Conservation (phyloP, 2,797 vertebrate genomes). For the Megalops cyprinoides region DNA sequence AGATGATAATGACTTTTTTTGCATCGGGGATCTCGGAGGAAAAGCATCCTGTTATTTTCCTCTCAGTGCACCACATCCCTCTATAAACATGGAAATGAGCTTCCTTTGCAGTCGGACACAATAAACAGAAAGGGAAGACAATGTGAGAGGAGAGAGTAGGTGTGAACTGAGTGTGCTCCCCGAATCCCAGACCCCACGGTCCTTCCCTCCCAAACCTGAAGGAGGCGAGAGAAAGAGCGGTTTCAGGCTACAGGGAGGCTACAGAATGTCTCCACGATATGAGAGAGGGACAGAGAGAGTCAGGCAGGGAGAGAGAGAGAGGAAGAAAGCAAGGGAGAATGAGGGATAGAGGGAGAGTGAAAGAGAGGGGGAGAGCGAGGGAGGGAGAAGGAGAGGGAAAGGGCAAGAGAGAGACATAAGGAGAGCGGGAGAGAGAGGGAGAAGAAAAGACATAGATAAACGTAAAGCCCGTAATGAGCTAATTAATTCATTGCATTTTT, state of each 20-base stretch:
- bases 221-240: not conserved
- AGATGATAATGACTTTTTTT: constrained; percentile 60
- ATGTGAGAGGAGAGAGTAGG: not conserved
- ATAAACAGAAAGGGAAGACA: constrained; percentile 54
- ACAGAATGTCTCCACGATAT: not conserved
- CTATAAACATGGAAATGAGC: constrained; percentile 78
- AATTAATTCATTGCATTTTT: no score
- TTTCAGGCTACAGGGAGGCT: not conserved
- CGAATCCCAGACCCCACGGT: constrained; percentile 47
- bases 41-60: constrained; percentile 63
- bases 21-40: constrained; percentile 59
- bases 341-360: not conserved
- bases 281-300: not conserved
- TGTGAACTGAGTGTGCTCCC: constrained; percentile 51
- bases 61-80: constrained; percentile 62
- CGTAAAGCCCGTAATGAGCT: no score
- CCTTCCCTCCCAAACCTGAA: not conserved
- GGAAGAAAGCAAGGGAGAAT: not conserved
- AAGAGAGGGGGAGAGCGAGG: not conserved
- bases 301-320: not conserved
- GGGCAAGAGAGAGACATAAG: not conserved
- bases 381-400: not conserved
- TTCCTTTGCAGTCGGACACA: constrained; percentile 48
- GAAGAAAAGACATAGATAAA: no score
- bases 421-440: constrained; percentile 1